Evolutionary conservation across 2,888 invertebrate genomes (phyloP).

Genomic region (Incurvaria masculella): DNA sequence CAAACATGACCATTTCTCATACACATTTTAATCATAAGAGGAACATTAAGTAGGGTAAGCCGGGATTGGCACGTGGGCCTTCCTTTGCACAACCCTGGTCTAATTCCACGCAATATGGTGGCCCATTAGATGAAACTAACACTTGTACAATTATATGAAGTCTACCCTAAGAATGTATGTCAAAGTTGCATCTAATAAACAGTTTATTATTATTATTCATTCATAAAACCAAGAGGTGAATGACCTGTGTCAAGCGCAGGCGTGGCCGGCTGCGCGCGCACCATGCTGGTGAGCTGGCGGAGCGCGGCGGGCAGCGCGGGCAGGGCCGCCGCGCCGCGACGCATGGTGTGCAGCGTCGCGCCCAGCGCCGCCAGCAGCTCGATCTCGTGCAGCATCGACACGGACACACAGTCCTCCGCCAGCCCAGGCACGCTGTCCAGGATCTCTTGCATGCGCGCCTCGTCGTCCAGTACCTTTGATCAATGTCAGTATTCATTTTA

Average conservation of each 20-base stretch:
- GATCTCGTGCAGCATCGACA: constrained; percentile 74
- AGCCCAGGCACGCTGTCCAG: constrained; percentile 68
- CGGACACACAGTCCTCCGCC: constrained; percentile 65
- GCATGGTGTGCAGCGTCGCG: constrained; percentile 63
- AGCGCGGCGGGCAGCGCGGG: constrained; percentile 70
- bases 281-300: constrained; percentile 59
- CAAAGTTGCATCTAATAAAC: too few species aligned
- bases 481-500: too few species aligned
- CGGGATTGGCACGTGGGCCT: too few species aligned
- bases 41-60: too few species aligned
- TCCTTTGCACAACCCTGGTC: too few species aligned
- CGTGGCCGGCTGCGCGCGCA: constrained; percentile 37
- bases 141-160: too few species aligned
- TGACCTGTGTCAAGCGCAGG: constrained; percentile 12
- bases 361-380: constrained; percentile 68
- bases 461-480: constrained; percentile 46
- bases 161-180: too few species aligned
- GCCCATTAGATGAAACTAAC: too few species aligned
- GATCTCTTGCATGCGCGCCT: constrained; percentile 61
- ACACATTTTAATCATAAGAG: too few species aligned
- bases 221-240: neutral
- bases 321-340: constrained; percentile 64
- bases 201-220: too few species aligned
- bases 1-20: too few species aligned
- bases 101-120: too few species aligned